Base-by-base conservation (phyloP, 2,888 invertebrate genomes). In the Serripes groenlandicus region DNA sequence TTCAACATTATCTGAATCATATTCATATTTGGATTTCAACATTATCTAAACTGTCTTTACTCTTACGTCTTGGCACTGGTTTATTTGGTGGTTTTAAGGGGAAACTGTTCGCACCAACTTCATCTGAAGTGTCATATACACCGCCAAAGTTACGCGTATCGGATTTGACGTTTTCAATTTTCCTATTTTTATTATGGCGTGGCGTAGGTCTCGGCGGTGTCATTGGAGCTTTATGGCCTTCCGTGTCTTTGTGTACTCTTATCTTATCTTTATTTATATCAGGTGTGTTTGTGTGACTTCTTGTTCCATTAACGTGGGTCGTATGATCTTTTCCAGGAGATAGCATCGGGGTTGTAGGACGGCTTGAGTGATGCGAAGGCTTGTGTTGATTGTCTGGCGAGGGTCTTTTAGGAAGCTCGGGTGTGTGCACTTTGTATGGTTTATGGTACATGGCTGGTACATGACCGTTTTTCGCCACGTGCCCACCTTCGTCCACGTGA, bases 1-100 rank as follows among this genome's bases (percentile, higher is more conserved):
- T 66, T 66, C 66, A 42, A 42, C 9, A 26, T 42, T 42, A 66
- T 42, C 42, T 11, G 66, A 66, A 26, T 66, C 66, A 42, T 21
- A 66, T 9, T 26, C 66, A 0, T 26, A 23, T 26, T 3, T 56
- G 56, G 11, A 2, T n/a, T 9, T 18, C 66, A 35, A 26, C 7
- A 37, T 4, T 66, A 23, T 66, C 28, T 66, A 28, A 18, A 66
- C 7, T 28, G n/a, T 42, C 66, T 26, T 15, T 66, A 66, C 11
- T 30, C 52, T 75, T 70, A 42, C 82, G 35, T 54, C 83, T 56
- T 5, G 83, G 83, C 11, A 78, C 75, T 30, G 83, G 83, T 78
- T 73, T 75, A 35, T 49, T 71, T 0, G 83, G 75, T 23, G 83
- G 83, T n/a, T 54, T 68, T 9, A 76, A 28, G 11, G 78, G 66